phyloP scores from a whole-genome alignment of 2,113 vertebrate species.

The Limnothrissa miodon region DNA sequence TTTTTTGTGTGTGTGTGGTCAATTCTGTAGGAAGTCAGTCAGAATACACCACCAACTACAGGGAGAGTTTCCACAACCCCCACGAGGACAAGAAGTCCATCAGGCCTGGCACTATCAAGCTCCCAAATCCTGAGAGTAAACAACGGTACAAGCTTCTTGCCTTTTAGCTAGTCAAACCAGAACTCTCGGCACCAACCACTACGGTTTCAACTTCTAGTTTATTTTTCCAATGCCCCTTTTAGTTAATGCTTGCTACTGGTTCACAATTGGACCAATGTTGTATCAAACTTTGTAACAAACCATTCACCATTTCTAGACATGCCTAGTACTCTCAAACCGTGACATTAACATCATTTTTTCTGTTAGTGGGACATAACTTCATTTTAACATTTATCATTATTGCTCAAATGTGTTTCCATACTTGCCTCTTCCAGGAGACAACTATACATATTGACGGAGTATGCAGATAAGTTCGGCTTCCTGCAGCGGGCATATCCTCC shows the following conservation, averaged over 20 bases:
- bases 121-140: background rate
- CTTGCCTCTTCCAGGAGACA: background rate
- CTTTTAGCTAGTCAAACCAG: background rate
- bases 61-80: background rate
- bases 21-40: background rate
- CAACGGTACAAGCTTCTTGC: background rate
- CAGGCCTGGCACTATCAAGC: background rate
- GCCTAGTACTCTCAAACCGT: background rate
- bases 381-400: background rate
- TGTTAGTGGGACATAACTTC: background rate
- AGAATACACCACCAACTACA: background rate
- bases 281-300: too few relatives aligned
- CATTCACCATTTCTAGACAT: too few relatives aligned
- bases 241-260: too few relatives aligned
- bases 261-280: too few relatives aligned
- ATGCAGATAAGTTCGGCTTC: constrained; percentile 17
- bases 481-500: background rate
- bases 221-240: too few relatives aligned
- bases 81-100: background rate
- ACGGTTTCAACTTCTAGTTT: too few relatives aligned
- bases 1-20: background rate
- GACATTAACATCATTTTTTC: background rate
- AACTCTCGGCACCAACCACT: too few relatives aligned
- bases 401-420: background rate
- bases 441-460: background rate